Conservation (phyloP, 2,888 invertebrate species). For the Baccha elongata region DNA sequence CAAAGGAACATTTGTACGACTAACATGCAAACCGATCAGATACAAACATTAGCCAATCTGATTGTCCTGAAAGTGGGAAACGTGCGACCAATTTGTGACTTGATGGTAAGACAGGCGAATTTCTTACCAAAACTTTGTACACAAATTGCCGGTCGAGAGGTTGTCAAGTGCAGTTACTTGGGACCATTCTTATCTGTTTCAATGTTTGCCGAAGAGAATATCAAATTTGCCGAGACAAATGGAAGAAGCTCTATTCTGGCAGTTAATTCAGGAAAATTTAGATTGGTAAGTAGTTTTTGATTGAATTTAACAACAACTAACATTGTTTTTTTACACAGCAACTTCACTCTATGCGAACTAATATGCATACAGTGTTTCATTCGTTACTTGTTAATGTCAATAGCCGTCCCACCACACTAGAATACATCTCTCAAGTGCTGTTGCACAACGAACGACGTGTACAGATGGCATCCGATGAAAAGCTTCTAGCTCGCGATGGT, state of each 20-base stretch:
- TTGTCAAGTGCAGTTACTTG: conserved; percentile 92
- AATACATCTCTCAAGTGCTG: conserved; percentile 90
- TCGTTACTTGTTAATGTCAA: conserved; percentile 91
- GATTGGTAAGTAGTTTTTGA: conserved; percentile 77
- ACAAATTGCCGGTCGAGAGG: conserved; percentile 91
- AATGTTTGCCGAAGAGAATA: conserved; percentile 96
- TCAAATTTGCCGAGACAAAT: conserved; percentile 91
- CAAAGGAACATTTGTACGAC: conserved; percentile 80
- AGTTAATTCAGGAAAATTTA: conserved; percentile 77
- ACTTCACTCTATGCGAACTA: conserved; percentile 89
- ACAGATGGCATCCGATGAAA: conserved; percentile 95
- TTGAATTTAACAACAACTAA: no score
- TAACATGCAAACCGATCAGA: conserved; percentile 85
- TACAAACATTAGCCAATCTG: conserved; percentile 90
- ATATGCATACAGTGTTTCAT: conserved; percentile 92
- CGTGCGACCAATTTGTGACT: conserved; percentile 89
- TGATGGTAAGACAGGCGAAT: conserved; percentile 87
- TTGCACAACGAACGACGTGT: conserved; percentile 93
- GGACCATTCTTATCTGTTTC: conserved; percentile 96
- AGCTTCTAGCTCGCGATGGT: conserved; percentile 94
- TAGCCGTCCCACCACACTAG: conserved; percentile 90
- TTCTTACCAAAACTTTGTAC: conserved; percentile 89
- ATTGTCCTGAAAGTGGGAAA: conserved; percentile 90
- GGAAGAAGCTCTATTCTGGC: conserved; percentile 78
- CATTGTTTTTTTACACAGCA: no score